Evolutionary conservation across 2,113 vertebrate genomes (phyloP), one percentile per base, ranked within the genome.

Genomic region (Trochalopteron elliotii): DNA sequence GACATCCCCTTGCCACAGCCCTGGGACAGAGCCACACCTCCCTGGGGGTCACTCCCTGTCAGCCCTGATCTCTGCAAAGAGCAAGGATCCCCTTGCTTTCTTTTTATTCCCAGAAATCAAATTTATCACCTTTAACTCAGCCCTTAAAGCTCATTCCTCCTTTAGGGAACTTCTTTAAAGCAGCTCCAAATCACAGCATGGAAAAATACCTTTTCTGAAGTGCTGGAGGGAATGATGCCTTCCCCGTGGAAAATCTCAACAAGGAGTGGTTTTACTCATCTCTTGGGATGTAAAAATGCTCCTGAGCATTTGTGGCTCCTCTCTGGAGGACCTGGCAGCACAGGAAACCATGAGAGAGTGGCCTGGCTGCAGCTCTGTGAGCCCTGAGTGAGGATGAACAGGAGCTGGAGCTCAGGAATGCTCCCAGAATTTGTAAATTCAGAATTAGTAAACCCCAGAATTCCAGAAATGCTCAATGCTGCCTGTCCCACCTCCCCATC

Each of bases 121-220:
- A 74, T 37, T 47, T 50, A 7, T 74, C 39, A 20, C 59, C 49
- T 87, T 81, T 18, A n/a, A 53, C 68, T 83, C 47, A 57, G 50
- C 42, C 60, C 37, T 33, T 60, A 63, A 65, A 90, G 17, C 45
- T 40, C 6, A 1, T 5, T 21, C 23, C 37, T 87, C 37, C 17
- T 11, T 44, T 42, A 42, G 37, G 69, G 50, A 56, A 31, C 12
- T 72, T 31, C n/a, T 70, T 70, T 68, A 71, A 81, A 47, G 56
- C 0, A 0, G n/a, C 9, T 84, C 45, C 52, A 59, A 63, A 15
- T 40, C 10, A 10, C 21, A 23, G 17, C 2, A 2, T 28, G 31
- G 16, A 53, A 50, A 72, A 47, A 14, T 5, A 6, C 11, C 15
- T 89, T 31, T 92, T n/a, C 35, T 42, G 35, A 30, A 75, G 33